These are phyloP conservation scores for Patiria miniata DNA, from an alignment of 35 echinoderm and acorn worm genomes.

Conservation along the genomic window DNA sequence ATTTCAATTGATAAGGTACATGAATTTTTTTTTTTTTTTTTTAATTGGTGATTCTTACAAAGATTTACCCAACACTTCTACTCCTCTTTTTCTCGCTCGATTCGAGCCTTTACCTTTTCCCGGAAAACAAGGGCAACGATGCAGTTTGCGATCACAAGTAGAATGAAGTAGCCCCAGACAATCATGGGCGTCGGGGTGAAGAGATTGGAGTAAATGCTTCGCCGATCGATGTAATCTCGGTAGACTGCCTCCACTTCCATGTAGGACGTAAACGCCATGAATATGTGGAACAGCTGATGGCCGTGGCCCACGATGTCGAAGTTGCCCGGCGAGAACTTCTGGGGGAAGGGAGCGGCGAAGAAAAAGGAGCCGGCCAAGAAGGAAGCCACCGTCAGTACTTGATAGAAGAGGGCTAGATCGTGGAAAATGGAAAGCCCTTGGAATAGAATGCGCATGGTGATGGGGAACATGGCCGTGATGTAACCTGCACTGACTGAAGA, in stretches of 20 bases:
- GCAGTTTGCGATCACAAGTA: conserved; percentile 50
- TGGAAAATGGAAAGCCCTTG: conserved; percentile 24
- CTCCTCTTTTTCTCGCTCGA: conserved; percentile 18
- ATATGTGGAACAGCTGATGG: conserved; percentile 91
- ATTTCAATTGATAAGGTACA: no score
- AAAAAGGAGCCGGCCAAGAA: conserved; percentile 70
- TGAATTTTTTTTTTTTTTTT: no score
- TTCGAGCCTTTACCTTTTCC: conserved; percentile 43
- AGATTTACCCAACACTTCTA: not conserved
- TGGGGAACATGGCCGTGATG: conserved; percentile 52
- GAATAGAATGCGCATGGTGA: conserved; percentile 59
- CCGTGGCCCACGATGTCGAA: conserved; percentile 85
- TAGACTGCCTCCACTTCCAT: conserved; percentile 69
- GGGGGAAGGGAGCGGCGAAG: conserved; percentile 85
- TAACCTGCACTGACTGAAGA: conserved; percentile 58
- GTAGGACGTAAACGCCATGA: conserved; percentile 74
- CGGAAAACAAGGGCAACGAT: conserved; percentile 59
- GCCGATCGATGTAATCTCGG: conserved; percentile 51
- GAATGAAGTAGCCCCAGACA: conserved; percentile 45
- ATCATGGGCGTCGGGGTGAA: conserved; percentile 30
- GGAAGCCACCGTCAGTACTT: conserved; percentile 47
- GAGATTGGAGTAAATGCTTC: conserved; percentile 46
- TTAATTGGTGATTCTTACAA: no score
- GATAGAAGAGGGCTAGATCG: conserved; percentile 52
- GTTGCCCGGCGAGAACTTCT: conserved; percentile 75